phyloP scores from a whole-genome alignment of 2,113 vertebrate species.

The Collichthys lucidus region DNA sequence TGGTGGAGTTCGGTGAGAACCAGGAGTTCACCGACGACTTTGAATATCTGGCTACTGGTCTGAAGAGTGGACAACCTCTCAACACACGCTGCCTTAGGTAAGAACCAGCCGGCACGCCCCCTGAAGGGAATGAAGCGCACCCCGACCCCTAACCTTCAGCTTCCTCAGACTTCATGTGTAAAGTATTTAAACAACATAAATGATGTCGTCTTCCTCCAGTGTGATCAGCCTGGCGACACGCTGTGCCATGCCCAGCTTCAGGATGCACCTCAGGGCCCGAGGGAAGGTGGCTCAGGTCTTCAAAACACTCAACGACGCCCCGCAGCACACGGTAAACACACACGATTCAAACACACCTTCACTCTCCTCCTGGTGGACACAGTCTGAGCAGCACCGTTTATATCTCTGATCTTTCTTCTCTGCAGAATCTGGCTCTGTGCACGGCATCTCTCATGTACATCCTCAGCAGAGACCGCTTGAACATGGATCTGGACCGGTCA shows the following conservation, averaged over 20 bases:
- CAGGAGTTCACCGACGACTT: constrained; percentile 99
- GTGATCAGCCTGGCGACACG: constrained; percentile 98
- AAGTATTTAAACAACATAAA: not conserved
- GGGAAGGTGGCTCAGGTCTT: constrained; percentile 99
- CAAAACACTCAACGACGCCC: constrained; percentile 96
- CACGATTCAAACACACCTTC: not conserved
- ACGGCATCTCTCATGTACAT: constrained; percentile 99
- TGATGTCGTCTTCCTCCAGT: constrained; percentile 76
- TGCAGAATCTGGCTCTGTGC: constrained; percentile 96
- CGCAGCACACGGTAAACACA: constrained; percentile 91
- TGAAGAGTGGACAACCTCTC: constrained; percentile 97
- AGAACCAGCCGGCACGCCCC: not conserved
- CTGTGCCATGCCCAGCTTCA: constrained; percentile 98
- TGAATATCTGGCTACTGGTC: constrained; percentile 96
- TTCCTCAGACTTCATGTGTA: no score
- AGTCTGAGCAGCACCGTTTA: no score
- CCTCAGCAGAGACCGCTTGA: constrained; percentile 93
- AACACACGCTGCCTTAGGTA: constrained; percentile 99
- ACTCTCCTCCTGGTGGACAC: not conserved
- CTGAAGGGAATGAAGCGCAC: not conserved
- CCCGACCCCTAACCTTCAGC: not conserved
- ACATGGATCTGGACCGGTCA: constrained; percentile 95
- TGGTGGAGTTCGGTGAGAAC: constrained; percentile 99
- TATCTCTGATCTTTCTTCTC: not conserved
- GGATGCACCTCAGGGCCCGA: constrained; percentile 97